Percentiles rank a stretch among this genome's conserved stretches.
Evolutionary conservation across 2,113 vertebrate species (phyloP).

Genomic region (Cercocebus atys): DNA sequence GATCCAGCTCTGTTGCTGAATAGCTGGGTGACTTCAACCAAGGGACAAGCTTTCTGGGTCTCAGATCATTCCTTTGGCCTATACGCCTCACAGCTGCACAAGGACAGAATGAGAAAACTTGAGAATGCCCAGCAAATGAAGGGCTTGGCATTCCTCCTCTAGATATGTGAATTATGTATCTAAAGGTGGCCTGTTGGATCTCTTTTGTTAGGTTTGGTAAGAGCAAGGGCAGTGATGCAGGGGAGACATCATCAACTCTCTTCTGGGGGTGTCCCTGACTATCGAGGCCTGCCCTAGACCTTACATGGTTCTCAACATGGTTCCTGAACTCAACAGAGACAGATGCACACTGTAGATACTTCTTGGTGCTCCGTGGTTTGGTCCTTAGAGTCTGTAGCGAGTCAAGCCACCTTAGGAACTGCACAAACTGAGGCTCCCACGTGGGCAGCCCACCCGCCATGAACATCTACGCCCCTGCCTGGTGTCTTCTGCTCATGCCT

Average conservation of each 20-base stretch:
- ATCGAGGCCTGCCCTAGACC: background rate
- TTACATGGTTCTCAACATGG: background rate
- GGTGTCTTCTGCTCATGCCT: background rate
- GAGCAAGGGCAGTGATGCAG: background rate
- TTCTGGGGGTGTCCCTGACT: background rate
- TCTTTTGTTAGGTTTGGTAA: background rate
- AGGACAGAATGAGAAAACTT: background rate
- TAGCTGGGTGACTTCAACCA: background rate
- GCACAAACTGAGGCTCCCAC: background rate
- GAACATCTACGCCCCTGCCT: background rate
- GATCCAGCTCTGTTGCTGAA: background rate
- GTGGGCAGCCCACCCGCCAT: background rate
- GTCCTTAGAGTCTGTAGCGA: background rate
- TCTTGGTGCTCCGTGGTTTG: background rate
- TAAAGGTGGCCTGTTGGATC: background rate
- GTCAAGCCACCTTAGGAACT: background rate
- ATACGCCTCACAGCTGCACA: background rate
- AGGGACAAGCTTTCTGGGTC: background rate
- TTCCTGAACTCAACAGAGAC: background rate
- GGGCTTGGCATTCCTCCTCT: background rate
- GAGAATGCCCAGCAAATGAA: background rate
- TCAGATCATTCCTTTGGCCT: background rate
- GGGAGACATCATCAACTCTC: background rate
- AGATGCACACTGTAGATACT: fast-evolving
- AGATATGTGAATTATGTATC: background rate